Conservation (phyloP, 2,113 vertebrate genomes). For the Acanthisitta chloris region DNA sequence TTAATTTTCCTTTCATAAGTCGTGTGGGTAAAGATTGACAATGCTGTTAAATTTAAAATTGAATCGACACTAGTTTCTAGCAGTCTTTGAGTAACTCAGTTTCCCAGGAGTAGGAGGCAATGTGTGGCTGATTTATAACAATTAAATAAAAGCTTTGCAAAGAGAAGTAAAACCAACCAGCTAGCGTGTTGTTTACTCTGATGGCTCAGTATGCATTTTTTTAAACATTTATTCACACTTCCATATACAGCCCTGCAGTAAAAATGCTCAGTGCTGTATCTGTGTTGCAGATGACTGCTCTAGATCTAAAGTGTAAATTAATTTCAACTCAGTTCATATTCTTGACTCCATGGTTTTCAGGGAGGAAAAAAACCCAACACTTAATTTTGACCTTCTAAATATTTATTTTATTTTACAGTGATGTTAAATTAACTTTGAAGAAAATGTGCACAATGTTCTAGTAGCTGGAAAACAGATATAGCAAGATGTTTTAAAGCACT, state of each 20-base stretch:
- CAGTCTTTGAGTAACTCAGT: background rate
- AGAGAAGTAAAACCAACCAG: background rate
- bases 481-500: background rate
- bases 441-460: background rate
- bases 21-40: background rate
- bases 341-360: background rate
- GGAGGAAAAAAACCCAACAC: background rate
- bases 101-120: background rate
- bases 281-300: background rate
- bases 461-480: background rate
- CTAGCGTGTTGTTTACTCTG: background rate
- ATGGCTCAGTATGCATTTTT: background rate
- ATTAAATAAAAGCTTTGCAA: background rate
- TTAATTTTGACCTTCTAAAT: background rate
- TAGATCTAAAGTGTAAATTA: background rate
- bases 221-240: background rate
- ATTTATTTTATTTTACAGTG: conserved; percentile 8
- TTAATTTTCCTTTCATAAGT: background rate
- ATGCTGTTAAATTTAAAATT: background rate
- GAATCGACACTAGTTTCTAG: background rate
- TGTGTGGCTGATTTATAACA: background rate
- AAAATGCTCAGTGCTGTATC: background rate
- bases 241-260: background rate
- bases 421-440: conserved; percentile 1
- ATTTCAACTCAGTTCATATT: background rate